A percentile compares a stretch with the other conserved stretches of the same genome.
These are phyloP conservation scores for Drosophila parabipectinata DNA, from an alignment of 1,140 invertebrate species.

Conservation along the genomic window DNA sequence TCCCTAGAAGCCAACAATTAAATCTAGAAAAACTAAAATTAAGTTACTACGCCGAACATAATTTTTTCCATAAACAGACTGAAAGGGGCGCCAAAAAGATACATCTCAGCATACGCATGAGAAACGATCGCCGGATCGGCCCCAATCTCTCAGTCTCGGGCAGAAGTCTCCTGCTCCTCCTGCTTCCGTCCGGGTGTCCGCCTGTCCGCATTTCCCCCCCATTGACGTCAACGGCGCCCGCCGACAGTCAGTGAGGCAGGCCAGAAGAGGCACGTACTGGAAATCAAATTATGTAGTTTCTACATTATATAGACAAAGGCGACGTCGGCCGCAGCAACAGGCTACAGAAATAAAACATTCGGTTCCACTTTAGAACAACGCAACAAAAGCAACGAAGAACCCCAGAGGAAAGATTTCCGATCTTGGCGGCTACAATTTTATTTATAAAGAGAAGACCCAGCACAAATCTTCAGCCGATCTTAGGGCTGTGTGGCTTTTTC, in stretches of 20 bases:
- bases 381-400: slow-evolving; percentile 22
- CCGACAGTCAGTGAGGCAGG: slow-evolving; percentile 57
- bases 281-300: slow-evolving; percentile 69
- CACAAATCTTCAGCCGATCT: slow-evolving; percentile 11
- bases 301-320: slow-evolving; percentile 41
- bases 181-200: slow-evolving; percentile 6
- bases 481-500: slow-evolving; percentile 4
- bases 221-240: slow-evolving; percentile 73
- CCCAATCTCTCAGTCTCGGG: slow-evolving; percentile 1
- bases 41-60: slow-evolving; percentile 8
- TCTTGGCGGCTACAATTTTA: slow-evolving; percentile 19
- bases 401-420: slow-evolving; percentile 31
- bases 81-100: slow-evolving; percentile 9
- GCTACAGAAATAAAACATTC: slow-evolving; percentile 50
- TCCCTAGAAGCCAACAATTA: not conserved
- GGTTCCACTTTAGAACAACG: slow-evolving; percentile 43
- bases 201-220: slow-evolving; percentile 24
- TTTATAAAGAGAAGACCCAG: slow-evolving; percentile 5
- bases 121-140: not conserved
- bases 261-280: slow-evolving; percentile 68
- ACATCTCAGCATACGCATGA: slow-evolving; percentile 24
- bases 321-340: slow-evolving; percentile 7
- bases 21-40: slow-evolving; percentile 16
- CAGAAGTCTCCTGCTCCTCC: slow-evolving; percentile 8
- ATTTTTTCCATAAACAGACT: slow-evolving; percentile 21